Evolutionary conservation across 2,797 vertebrate species (phyloP).

Genomic region (Aldrovandia affinis): DNA sequence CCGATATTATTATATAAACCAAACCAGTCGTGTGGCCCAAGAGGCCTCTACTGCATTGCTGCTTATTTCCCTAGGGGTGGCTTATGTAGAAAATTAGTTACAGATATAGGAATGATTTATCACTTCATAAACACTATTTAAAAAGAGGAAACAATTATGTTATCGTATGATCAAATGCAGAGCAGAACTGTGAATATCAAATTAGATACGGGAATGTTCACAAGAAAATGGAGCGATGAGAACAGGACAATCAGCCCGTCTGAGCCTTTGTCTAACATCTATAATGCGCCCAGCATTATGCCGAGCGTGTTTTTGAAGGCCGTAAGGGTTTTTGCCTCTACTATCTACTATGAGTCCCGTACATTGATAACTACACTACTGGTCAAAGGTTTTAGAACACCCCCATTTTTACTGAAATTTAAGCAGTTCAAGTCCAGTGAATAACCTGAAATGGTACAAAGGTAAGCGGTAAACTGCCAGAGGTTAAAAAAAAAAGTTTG

Average conservation of each 20-base stretch:
- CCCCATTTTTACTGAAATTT: no score
- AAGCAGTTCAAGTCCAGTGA: no score
- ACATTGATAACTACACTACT: no score
- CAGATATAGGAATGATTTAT: not conserved
- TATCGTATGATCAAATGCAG: not conserved
- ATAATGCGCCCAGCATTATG: not conserved
- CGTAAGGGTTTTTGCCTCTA: no score
- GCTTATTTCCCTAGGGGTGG: slow-evolving; percentile 6
- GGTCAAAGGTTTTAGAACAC: no score
- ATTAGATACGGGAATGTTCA: not conserved
- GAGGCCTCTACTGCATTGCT: not conserved
- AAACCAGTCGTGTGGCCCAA: not conserved
- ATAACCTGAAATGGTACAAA: no score
- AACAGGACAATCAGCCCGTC: not conserved
- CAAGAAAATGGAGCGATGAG: not conserved
- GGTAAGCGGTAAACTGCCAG: no score
- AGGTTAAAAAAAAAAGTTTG: no score
- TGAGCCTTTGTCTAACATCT: not conserved
- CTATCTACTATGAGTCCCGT: no score
- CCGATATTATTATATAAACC: slow-evolving; percentile 6
- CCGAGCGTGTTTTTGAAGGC: not conserved
- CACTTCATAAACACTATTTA: not conserved
- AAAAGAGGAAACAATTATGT: not conserved
- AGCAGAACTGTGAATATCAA: not conserved
- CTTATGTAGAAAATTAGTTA: not conserved